Percentiles rank a stretch among this genome's conserved stretches.
These are phyloP conservation scores for Sapajus apella DNA, from an alignment of 2,113 vertebrate species.

Conservation along the genomic window DNA sequence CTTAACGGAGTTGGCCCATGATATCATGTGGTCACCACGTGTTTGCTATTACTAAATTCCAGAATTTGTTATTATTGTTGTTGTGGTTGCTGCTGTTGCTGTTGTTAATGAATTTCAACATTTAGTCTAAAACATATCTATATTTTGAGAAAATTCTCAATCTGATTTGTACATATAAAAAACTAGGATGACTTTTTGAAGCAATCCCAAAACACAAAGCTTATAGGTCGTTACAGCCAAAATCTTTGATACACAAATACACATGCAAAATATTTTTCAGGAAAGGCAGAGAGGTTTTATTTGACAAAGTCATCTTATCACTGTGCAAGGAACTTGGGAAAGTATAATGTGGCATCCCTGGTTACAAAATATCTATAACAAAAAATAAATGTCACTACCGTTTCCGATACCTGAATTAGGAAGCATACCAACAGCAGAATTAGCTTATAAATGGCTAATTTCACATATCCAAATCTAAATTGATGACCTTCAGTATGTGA, in stretches of 20 bases:
- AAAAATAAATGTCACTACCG: neutral
- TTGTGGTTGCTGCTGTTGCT: neutral
- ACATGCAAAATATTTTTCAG: neutral
- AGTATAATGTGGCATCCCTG: neutral
- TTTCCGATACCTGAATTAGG: neutral
- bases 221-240: neutral
- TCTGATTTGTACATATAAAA: neutral
- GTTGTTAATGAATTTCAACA: neutral
- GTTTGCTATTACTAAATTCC: neutral
- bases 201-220: neutral
- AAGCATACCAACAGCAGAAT: neutral
- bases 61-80: neutral
- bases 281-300: neutral
- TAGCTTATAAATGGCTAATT: slow-evolving; percentile 6
- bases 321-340: neutral
- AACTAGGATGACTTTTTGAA: neutral
- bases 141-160: neutral
- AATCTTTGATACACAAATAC: neutral
- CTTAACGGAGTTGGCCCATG: neutral
- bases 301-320: neutral
- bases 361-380: neutral
- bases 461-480: neutral
- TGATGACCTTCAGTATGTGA: neutral
- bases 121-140: neutral
- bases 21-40: neutral